Evolutionary conservation across 2,888 invertebrate species (phyloP), one percentile per base, ranked within the genome.

Genomic region (Melanargia galathea): DNA sequence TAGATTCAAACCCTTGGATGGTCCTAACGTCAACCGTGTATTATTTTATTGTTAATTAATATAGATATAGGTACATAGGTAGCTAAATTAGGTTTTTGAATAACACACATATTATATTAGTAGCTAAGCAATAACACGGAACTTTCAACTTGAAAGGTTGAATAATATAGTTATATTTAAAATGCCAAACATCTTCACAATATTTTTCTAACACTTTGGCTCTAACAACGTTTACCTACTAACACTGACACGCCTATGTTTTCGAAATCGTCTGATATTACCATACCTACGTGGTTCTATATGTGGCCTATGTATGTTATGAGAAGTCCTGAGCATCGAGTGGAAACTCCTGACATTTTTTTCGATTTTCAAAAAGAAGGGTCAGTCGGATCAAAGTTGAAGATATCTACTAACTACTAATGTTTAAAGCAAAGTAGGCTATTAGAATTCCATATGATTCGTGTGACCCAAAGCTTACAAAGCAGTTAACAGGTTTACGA

Each of bases 401-500:
- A n/a, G n/a, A n/a, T n/a, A n/a, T n/a, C n/a, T n/a, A n/a, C n/a
- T n/a, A n/a, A n/a, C n/a, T n/a, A n/a, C n/a, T n/a, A 40, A 40
- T 16, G 16, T 40, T 16, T 7, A 8, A 46, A 13, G 24, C 46
- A 54, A 46, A 48, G 26, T 24, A 54, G 13, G 38, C 48, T 18
- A 18, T 62, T 62, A 33, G 58, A 35, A 65, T 59, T 62, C 65
- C 30, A 13, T 40, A 55, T 24, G 43, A 16, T 40, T 35, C 40
- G 54, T 62, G 58, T 55, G 62, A 61, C 52, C 20, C 62, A 59
- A 48, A 54, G 55, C 48, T 49, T 43, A 45, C 26, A 11, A 35
- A 54, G 35, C 40, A 52, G 13, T 46, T 18, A 62, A 62, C 62
- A 43, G 62, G 58, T 59, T 62, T 40, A 46, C 54, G 62, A 57